phyloP scores from a whole-genome alignment of 2,888 invertebrate species.

The Agelastica alni region DNA sequence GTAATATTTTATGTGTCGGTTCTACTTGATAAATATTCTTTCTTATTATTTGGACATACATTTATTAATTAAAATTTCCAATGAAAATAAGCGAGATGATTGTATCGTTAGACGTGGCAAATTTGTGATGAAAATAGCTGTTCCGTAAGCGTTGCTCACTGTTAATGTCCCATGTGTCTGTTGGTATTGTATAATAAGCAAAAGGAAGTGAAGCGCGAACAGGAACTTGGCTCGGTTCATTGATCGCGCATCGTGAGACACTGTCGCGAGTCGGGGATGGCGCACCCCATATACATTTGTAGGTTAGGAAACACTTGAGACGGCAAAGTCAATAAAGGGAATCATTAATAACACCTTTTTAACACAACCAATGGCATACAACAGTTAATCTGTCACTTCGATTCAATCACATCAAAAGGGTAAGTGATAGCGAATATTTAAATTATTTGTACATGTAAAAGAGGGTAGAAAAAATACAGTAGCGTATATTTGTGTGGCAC shows the following conservation, averaged over 20 bases:
- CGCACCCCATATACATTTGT: conserved; percentile 11
- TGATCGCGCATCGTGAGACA: conserved; percentile 14
- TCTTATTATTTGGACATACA: too few species aligned
- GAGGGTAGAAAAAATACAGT: too few species aligned
- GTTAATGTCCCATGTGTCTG: conserved; percentile 2
- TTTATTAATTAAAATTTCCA: too few species aligned
- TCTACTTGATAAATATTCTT: too few species aligned
- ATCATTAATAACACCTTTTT: conserved; percentile 46
- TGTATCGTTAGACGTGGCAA: too few species aligned
- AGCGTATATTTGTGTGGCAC: too few species aligned
- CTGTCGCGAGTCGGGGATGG: background rate
- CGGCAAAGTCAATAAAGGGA: conserved; percentile 47
- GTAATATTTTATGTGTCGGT: too few species aligned
- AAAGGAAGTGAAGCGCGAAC: conserved; percentile 12
- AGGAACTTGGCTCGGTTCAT: conserved; percentile 16
- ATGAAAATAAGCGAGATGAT: too few species aligned
- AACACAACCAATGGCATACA: conserved; percentile 31
- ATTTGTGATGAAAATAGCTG: too few species aligned
- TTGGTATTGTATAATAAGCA: conserved; percentile 7
- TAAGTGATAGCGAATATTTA: background rate
- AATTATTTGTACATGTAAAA: too few species aligned
- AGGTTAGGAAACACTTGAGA: conserved; percentile 24
- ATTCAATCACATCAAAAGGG: conserved; percentile 18
- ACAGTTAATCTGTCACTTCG: conserved; percentile 23
- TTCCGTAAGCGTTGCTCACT: too few species aligned